A percentile compares a stretch with the other conserved stretches of the same genome.
phyloP scores from a whole-genome alignment of 2,797 vertebrate genomes.

The Lagocephalus sceleratus region DNA sequence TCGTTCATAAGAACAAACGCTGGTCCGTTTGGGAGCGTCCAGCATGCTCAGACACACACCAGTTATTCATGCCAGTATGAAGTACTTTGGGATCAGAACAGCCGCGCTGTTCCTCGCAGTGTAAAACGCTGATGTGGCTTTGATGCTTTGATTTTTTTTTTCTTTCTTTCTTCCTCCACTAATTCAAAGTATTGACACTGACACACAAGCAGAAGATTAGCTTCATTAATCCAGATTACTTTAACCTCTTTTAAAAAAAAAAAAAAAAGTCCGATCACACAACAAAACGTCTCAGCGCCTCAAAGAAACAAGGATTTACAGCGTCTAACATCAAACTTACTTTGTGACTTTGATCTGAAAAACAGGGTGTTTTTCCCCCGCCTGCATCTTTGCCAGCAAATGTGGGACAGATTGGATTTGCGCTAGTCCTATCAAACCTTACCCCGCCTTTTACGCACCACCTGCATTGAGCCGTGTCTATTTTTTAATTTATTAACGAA shows the following conservation, averaged over 20 bases:
- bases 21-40: conserved; percentile 54
- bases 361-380: conserved; percentile 7
- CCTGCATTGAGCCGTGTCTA: too few species aligned
- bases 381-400: conserved; percentile 39
- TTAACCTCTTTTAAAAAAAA: conserved; percentile 51
- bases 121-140: conserved; percentile 45
- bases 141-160: conserved; percentile 38
- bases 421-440: too few species aligned
- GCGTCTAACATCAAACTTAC: conserved; percentile 51
- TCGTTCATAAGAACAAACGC: conserved; percentile 57
- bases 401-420: conserved; percentile 1
- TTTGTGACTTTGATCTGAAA: conserved; percentile 42
- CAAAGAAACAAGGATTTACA: conserved; percentile 44
- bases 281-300: conserved; percentile 16
- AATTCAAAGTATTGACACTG: conserved; percentile 70
- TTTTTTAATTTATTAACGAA: too few species aligned
- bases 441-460: too few species aligned
- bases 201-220: conserved; percentile 70
- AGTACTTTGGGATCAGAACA: conserved; percentile 68
- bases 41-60: conserved; percentile 56
- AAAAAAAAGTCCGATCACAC: too few species aligned
- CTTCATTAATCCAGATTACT: conserved; percentile 69
- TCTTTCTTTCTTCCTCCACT: conserved; percentile 50
- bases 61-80: conserved; percentile 45
- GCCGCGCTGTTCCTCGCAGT: conserved; percentile 46